phyloP scores from a whole-genome alignment of 2,113 vertebrate species.

The Zapus hudsonius region DNA sequence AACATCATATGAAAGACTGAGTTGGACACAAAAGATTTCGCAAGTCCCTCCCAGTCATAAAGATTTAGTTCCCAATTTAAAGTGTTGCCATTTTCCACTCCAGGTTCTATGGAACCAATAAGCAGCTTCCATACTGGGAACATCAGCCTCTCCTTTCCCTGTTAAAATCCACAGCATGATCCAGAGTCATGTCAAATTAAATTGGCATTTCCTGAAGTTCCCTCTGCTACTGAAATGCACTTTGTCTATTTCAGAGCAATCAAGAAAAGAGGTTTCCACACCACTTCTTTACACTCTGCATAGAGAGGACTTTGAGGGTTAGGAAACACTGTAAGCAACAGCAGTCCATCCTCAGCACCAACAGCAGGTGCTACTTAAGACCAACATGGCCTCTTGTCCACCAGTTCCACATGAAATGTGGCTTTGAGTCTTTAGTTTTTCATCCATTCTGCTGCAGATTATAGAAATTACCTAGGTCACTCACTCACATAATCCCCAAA shows the following conservation, averaged over 20 bases:
- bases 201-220: conserved; percentile 11
- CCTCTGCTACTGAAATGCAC: conserved; percentile 49
- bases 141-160: neutral
- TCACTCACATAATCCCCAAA: conserved; percentile 6
- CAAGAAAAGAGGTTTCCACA: conserved; percentile 61
- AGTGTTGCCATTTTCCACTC: neutral
- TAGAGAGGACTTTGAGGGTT: neutral
- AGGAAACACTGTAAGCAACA: conserved; percentile 50
- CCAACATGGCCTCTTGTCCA: conserved; percentile 68
- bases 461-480: neutral
- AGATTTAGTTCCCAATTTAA: conserved; percentile 50
- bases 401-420: conserved; percentile 40
- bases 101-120: neutral
- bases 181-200: neutral
- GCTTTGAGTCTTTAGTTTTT: conserved; percentile 52
- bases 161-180: conserved; percentile 6
- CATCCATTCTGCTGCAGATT: conserved; percentile 40
- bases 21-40: neutral
- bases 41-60: conserved; percentile 34
- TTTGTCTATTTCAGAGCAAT: conserved; percentile 46
- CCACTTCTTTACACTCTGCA: conserved; percentile 23
- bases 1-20: neutral
- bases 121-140: neutral
- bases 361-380: conserved; percentile 61
- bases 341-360: conserved; percentile 51